Evolutionary conservation across 2,797 vertebrate genomes (phyloP), one percentile per base, ranked within the genome.

Genomic region (Rhyacichthys aspro): DNA sequence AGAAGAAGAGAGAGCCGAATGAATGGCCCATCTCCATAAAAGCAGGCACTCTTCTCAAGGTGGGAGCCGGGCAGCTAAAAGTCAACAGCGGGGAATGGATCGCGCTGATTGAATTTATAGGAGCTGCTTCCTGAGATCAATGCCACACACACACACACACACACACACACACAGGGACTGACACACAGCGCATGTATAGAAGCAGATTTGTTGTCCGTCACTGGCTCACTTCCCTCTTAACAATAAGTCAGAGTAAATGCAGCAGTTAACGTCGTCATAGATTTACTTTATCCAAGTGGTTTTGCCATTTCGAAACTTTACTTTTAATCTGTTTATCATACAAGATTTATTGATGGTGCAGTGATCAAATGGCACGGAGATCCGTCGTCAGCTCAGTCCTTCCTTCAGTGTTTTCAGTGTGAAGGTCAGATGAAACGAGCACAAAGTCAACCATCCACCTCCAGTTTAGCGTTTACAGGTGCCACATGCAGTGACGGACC

Each of bases 21-120:
- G 56, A 84, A 82, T 60, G 70, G 55, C 41, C 72, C 14, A 78
- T 84, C 80, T 79, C 67, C 73, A 81, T 83, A 79, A 82, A 86
- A 79, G 80, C 83, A 74, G 69, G 71, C 45, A n/a, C 49, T 74
- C 9, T 45, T 76, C 70, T 79, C 56, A 76, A 84, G 73, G 75
- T 84, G 63, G 74, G 70, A 84, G 77, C 64, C 28, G 11, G 39
- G 43, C 62, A 63, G 68, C 79, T 78, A 77, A 82, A 80, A 84
- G 83, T 82, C 82, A 83, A 78, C 78, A 74, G 73, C 43, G 1
- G 70, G 81, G 70, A 82, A 87, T 67, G 70, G 78, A 83, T 78
- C 43, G 74, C 72, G 66, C 67, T 76, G 85, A 82, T 78, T 79
- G 68, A 75, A 86, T 87, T 88, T 81, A 82, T 83, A 70, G 80